Base-by-base conservation (phyloP, 1,140 invertebrate genomes). In the Paraescarpia echinospica region DNA sequence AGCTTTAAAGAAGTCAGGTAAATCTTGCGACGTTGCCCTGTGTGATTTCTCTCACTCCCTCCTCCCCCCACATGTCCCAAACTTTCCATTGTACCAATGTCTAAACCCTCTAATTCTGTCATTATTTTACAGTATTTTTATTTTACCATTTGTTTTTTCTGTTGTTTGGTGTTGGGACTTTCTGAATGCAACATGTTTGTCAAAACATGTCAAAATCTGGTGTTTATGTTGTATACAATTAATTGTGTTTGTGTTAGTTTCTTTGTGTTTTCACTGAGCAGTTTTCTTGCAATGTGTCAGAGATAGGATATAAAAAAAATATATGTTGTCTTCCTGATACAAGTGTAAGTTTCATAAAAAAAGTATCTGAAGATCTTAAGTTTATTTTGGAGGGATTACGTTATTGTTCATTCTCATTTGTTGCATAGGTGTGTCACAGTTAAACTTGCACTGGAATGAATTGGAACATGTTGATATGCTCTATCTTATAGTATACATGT, bases 101-200 rank as follows among this genome's bases (percentile, higher is more conserved):
- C 59, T 77, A 77, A 77, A 77, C 4, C 2, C 59, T 77, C 59
- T 77, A 4, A 77, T 77, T 77, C 2, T 77, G 59, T 77, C 2
- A 14, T 77, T 27, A 18, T 77, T 6, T 77, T 22, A 6, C 59
- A 77, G 59, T 41, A 12, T 77, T 77, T 77, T 77, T 12, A 77
- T 77, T 27, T 92, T 92, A 51, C 35, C 48, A 91, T 93, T 34
- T 93, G 33, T 93, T 90, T 31, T 48, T 92, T 34, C 48, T 92
- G 33, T 27, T 35, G 34, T 31, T 77, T 77, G 59, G 59, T 77
- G 59, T 77, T 77, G 59, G 59, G 59, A 77, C 9, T 77, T 77
- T 77, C 8, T 77, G 59, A 77, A 77, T 27, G 4, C 0, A 2
- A 27, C 8, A 18, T 77, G 59, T 77, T 77, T 77, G 59, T 77